These are phyloP conservation scores for Archips xylosteana DNA, from an alignment of 2,888 invertebrate genomes.

Conservation along the genomic window DNA sequence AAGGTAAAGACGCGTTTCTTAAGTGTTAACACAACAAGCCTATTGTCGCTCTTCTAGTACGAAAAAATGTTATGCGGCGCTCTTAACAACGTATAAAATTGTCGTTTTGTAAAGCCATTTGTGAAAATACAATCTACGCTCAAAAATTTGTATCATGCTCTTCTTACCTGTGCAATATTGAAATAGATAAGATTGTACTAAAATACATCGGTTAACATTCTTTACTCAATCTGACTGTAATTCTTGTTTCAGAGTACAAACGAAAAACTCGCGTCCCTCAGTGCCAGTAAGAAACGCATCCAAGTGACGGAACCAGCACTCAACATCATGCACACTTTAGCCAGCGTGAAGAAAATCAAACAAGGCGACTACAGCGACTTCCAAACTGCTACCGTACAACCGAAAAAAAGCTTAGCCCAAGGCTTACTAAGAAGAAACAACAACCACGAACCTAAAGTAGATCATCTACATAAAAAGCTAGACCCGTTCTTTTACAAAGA, in stretches of 20 bases:
- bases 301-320: conserved; percentile 85
- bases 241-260: conserved; percentile 68
- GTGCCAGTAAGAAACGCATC: conserved; percentile 77
- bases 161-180: neutral
- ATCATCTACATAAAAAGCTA: conserved; percentile 68
- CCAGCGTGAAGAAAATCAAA: conserved; percentile 84
- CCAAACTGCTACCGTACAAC: conserved; percentile 69
- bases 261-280: conserved; percentile 75
- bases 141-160: neutral
- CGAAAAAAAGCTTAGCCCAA: conserved; percentile 75
- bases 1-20: no score
- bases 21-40: no score
- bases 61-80: no score
- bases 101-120: no score
- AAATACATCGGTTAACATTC: neutral
- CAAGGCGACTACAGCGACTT: conserved; percentile 85
- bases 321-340: conserved; percentile 86
- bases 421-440: conserved; percentile 75
- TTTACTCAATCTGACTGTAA: neutral
- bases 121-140: no score
- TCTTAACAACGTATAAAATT: no score
- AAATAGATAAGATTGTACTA: no score
- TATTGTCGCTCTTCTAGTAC: no score
- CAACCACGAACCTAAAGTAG: conserved; percentile 70
- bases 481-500: conserved; percentile 89